Conservation (phyloP, 1,140 invertebrate genomes). For the Anastatus disparis region DNA sequence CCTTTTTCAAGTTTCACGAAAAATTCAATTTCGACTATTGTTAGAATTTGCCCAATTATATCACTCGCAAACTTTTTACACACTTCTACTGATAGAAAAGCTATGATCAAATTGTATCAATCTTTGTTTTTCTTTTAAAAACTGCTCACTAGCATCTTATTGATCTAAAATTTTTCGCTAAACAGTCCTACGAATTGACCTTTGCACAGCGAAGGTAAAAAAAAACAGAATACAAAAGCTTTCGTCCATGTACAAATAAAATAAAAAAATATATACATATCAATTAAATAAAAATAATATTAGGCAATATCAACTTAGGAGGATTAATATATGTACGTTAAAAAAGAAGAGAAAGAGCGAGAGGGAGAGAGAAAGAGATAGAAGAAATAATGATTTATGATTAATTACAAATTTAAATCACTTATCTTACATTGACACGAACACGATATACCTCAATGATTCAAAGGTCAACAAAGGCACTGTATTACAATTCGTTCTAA, state of each 20-base stretch:
- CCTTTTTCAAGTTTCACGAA: slow-evolving; percentile 60
- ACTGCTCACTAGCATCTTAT: slow-evolving; percentile 41
- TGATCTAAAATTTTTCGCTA: slow-evolving; percentile 36
- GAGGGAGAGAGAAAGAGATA: slow-evolving; percentile 54
- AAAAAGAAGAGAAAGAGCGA: slow-evolving; percentile 5
- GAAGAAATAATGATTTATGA: slow-evolving; percentile 32
- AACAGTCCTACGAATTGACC: slow-evolving; percentile 41
- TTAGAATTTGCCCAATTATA: slow-evolving; percentile 39
- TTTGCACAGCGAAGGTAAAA: slow-evolving; percentile 33
- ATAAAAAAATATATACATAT: slow-evolving; percentile 37
- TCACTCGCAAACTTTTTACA: slow-evolving; percentile 26
- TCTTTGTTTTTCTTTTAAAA: slow-evolving; percentile 33
- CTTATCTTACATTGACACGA: slow-evolving; percentile 30
- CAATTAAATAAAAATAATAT: slow-evolving; percentile 36
- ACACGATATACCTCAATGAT: slow-evolving; percentile 25
- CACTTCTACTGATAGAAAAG: slow-evolving; percentile 38
- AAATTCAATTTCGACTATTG: slow-evolving; percentile 60
- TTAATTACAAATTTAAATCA: slow-evolving; percentile 34
- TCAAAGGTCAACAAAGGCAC: slow-evolving; percentile 43
- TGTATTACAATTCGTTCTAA: slow-evolving; percentile 31
- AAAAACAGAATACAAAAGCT: slow-evolving; percentile 27
- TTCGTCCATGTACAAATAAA: slow-evolving; percentile 34
- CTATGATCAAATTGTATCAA: slow-evolving; percentile 32
- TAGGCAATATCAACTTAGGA: slow-evolving; percentile 29
- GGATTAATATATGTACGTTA: slow-evolving; percentile 19